Evolutionary conservation across 2,888 invertebrate genomes (phyloP), one percentile per base, ranked within the genome.

Genomic region (Odontocolon sp.): DNA sequence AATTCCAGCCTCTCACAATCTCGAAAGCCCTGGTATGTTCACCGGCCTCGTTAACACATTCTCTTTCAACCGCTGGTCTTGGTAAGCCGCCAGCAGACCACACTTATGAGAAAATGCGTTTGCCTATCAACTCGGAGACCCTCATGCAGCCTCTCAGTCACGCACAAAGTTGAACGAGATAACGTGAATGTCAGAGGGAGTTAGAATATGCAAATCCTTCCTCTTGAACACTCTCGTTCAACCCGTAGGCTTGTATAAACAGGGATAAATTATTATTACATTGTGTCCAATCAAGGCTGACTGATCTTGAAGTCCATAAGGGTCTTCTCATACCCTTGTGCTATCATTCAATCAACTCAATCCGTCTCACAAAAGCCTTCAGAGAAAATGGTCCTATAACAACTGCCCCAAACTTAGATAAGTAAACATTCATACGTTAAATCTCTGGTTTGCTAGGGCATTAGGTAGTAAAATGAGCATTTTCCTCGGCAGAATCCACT

Each of bases 341-440:
- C 33, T 68, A 64, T 59, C 57, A 40, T 77, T 77, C 68, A 72
- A 77, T 77, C 77, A 52, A 26, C 36, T 52, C 16, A 11, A 42
- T 68, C 57, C 68, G 28, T 47, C 42, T 28, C 23, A 52, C 50
- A 14, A 47, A 61, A 71, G 54, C 50, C 71, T 52, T 57, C 50
- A 31, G 70, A 26, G 45, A 71, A 63, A 68, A 42, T 69, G 69
- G 73, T 77, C 69, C 69, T 69, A 69, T 47, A 45, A 77, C 54
- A 77, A 77, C 69, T 69, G 64, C 66, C 66, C 16, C 31, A 54
- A 77, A 73, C 57, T 68, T 57, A 11, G n/a, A n/a, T 23, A 18
- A 33, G 52, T 21, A 45, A 38, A 38, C 16, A 18, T 8, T n/a
- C 21, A 47, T 40, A 28, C 23, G 26, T 36, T 23, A 18, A 47